Base-by-base conservation (phyloP, 2,113 vertebrate species). In the Platichthys stellatus region DNA sequence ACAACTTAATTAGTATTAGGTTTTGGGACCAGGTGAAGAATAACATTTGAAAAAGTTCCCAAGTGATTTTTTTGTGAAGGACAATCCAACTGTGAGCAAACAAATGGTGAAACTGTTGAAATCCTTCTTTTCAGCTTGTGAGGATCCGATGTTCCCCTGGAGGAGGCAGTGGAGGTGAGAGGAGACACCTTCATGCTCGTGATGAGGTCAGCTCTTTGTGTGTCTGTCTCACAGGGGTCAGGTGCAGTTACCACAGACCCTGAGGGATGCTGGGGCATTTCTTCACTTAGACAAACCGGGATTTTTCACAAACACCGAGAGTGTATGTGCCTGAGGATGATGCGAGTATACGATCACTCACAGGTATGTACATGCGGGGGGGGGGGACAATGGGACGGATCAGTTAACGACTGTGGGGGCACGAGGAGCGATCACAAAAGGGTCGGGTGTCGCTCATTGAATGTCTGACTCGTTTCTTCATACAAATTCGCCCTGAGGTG, bases 351-450 rank as follows among this genome's bases (percentile, higher is more conserved):
- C 54, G 5, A 64, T 58, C 7, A 64, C 13, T 57, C 57, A 58
- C 26, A 72, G 2, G 20, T n/a, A 4, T 61, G 59, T 58, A 62
- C 38, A 28, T 2, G 40, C 9, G 59, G 70, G 9, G 68, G 59
- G 82, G 21, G 66, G 49, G 57, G 31, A 85, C 90, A 93, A 86
- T 80, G 40, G 72, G 63, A 54, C 21, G 72, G 90, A 90, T 93
- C 84, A 76, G 61, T 38, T 93, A 68, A 80, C 90, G 17, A 72
- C 67, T 75, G 20, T 26, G 63, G 74, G 74, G 73, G 54, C 57
- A 82, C 15, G 7, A 2, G 61, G 43, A 54, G n/a, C 28, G 24
- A 69, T 72, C 65, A 86, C 73, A 86, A 85, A 74, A 70, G 65
- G 28, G 15, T 57, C 84, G 43, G 43, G 58, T 84, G 66, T 82